phyloP scores from a whole-genome alignment of 2,113 vertebrate genomes.

The Mola mola region DNA sequence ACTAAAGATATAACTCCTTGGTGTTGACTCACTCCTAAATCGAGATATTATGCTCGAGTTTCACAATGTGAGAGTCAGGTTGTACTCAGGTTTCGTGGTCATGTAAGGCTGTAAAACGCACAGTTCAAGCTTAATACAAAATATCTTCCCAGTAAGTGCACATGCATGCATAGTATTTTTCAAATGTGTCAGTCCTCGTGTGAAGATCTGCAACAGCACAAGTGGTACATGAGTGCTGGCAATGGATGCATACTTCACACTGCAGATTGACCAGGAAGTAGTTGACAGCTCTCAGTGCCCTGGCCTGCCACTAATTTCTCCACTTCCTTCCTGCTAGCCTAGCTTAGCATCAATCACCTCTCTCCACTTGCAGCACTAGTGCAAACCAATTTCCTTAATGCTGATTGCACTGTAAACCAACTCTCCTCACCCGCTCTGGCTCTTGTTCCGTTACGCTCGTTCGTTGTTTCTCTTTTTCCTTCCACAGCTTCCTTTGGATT shows the following conservation, averaged over 20 bases:
- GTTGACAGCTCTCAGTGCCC: slow-evolving; percentile 80
- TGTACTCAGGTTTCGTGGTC: slow-evolving; percentile 9
- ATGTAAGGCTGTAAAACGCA: slow-evolving; percentile 7
- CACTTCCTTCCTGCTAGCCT: slow-evolving; percentile 81
- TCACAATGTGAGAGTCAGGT: neutral
- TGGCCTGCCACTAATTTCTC: slow-evolving; percentile 74
- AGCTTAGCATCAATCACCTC: slow-evolving; percentile 81
- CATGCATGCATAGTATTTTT: slow-evolving; percentile 6
- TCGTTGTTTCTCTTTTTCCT: slow-evolving; percentile 64
- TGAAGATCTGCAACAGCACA: slow-evolving; percentile 15
- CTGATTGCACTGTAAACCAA: slow-evolving; percentile 81
- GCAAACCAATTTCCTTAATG: slow-evolving; percentile 82
- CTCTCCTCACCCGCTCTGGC: slow-evolving; percentile 70
- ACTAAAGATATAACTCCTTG: slow-evolving; percentile 5
- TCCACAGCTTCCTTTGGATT: slow-evolving; percentile 60
- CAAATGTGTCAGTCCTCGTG: slow-evolving; percentile 5
- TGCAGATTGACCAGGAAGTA: slow-evolving; percentile 80
- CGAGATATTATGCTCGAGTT: slow-evolving; percentile 24
- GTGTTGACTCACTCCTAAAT: slow-evolving; percentile 31
- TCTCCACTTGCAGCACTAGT: slow-evolving; percentile 60
- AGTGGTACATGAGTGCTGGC: slow-evolving; percentile 44
- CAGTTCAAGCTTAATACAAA: slow-evolving; percentile 3
- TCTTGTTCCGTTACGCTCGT: slow-evolving; percentile 58
- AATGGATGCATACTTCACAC: slow-evolving; percentile 74
- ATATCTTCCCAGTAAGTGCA: slow-evolving; percentile 6